These are phyloP conservation scores for Paralvinella palmiformis DNA, from an alignment of 1,140 invertebrate genomes.

Conservation along the genomic window DNA sequence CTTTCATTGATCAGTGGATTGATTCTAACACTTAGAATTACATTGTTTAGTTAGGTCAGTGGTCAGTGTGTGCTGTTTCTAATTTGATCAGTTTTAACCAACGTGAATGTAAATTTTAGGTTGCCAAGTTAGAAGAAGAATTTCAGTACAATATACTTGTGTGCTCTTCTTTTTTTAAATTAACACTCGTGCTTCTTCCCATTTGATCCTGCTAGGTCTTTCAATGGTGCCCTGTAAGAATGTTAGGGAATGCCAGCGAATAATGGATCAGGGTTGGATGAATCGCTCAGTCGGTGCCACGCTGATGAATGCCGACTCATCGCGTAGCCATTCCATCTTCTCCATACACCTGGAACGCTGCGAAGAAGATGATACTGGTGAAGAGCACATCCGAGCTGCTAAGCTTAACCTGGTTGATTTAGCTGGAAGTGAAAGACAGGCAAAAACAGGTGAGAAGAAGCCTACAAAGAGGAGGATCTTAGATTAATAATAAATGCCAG, in stretches of 20 bases:
- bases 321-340: slow-evolving; percentile 82
- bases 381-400: slow-evolving; percentile 56
- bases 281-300: slow-evolving; percentile 71
- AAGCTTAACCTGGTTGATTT: slow-evolving; percentile 71
- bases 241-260: slow-evolving; percentile 63
- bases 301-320: slow-evolving; percentile 78
- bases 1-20: no score
- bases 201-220: slow-evolving; percentile 53
- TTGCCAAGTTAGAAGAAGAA: no score
- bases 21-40: no score
- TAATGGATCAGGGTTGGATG: slow-evolving; percentile 70
- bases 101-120: no score
- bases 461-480: no score
- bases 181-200: no score
- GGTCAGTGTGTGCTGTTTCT: no score
- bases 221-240: slow-evolving; percentile 71
- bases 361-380: slow-evolving; percentile 49
- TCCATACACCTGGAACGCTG: slow-evolving; percentile 80
- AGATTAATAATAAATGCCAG: no score
- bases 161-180: no score
- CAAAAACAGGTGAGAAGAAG: slow-evolving; percentile 47
- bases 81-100: no score
- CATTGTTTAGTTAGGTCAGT: no score
- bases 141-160: no score
- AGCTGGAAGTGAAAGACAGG: slow-evolving; percentile 58